Evolutionary conservation across 2,888 invertebrate genomes (phyloP).

Genomic region (Zaprionus bogoriensis): DNA sequence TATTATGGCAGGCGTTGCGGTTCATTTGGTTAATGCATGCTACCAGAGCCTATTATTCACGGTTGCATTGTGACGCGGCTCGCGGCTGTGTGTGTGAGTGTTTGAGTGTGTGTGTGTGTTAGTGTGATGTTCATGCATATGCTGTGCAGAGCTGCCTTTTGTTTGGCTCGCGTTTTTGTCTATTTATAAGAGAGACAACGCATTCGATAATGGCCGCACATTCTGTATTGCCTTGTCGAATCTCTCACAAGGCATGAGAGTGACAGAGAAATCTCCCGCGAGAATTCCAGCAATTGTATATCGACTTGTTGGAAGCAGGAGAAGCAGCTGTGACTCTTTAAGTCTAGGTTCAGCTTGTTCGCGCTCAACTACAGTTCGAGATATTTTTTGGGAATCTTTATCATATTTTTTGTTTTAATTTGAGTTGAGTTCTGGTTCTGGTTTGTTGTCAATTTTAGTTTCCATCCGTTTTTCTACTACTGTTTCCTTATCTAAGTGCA

Average conservation of each 20-base stretch:
- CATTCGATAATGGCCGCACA: conserved; percentile 41
- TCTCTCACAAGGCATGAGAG: neutral
- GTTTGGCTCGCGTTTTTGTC: conserved; percentile 37
- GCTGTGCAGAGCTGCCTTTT: conserved; percentile 39
- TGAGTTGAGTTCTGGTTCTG: too few relatives aligned
- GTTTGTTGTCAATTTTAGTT: too few relatives aligned
- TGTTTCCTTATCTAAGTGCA: too few relatives aligned
- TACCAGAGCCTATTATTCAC: conserved; percentile 63
- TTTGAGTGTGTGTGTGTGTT: conserved; percentile 2
- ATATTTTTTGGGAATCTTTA: too few relatives aligned
- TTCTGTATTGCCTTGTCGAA: conserved; percentile 21
- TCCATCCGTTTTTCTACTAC: too few relatives aligned
- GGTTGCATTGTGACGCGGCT: conserved; percentile 32
- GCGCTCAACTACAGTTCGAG: too few relatives aligned
- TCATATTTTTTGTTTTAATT: too few relatives aligned
- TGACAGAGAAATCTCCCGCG: neutral
- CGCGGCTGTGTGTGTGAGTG: neutral
- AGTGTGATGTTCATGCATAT: conserved; percentile 1
- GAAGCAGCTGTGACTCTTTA: too few relatives aligned
- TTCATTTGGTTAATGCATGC: conserved; percentile 74
- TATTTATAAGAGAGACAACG: conserved; percentile 31
- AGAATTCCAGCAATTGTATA: neutral
- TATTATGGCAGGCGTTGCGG: conserved; percentile 62
- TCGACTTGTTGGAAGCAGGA: too few relatives aligned
- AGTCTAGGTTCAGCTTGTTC: too few relatives aligned